Base-by-base conservation (phyloP, 2,797 vertebrate species). In the Columba guinea region DNA sequence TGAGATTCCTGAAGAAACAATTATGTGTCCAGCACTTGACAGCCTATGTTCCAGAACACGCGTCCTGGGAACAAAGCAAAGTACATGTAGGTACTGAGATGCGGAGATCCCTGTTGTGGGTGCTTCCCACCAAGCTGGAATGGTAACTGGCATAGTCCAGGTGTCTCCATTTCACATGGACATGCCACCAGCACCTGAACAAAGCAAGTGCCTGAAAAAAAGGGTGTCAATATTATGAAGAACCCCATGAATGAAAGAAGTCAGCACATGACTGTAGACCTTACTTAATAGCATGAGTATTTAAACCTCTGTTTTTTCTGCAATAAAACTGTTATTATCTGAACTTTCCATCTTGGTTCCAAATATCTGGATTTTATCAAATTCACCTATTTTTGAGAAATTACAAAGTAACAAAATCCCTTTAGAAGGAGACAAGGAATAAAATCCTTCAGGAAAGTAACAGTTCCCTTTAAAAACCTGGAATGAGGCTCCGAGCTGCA, bases 341-440 rank as follows among this genome's bases (percentile, higher is more conserved):
- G 88, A 91, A 73, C 67, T 60, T 77, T 83, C 62, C 83, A 35
- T 74, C 53, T 88, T 87, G 14, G 87, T 95, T 95, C 91, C 90
- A 96, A 92, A 92, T 95, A 95, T 90, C 96, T 97, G 94, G 90
- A 83, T 87, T 94, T 95, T 95, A 87, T 96, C 95, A 96, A 92
- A 90, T 85, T 80, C 94, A 95, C 93, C 78, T 65, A 86, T 90
- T 96, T 91, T 90, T 85, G 64, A 89, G 80, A 94, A 94, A 94
- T 87, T 87, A 71, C 64, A 68, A 83, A 94, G 93, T 88, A 93
- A 85, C 27, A 1, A 84, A 92, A 94, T 63, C 56, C 77, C 82
- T 94, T 96, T 84, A 95, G 83, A 76, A 91, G 59, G 71, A 94
- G 84, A 77, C 64, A 93, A 95, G 60, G 71, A 96, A 93, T 70